Conservation (phyloP, 2,888 invertebrate species). For the Lissonota sp. region DNA sequence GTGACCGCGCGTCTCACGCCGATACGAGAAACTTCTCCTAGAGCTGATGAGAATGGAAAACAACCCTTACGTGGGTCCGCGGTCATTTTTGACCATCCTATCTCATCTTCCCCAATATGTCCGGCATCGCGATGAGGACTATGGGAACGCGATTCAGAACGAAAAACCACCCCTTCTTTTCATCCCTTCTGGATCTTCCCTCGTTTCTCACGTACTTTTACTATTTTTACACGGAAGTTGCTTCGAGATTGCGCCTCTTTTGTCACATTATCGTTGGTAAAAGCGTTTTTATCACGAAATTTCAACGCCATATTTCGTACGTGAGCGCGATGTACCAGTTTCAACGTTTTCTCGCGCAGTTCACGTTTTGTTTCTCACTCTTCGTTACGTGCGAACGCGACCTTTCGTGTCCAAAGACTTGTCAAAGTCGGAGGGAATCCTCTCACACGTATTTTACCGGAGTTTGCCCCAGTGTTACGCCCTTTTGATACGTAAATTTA, state of each 20-base stretch:
- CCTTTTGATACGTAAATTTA: background rate
- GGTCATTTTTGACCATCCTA: slow-evolving; percentile 59
- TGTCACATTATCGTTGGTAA: background rate
- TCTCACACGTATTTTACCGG: background rate
- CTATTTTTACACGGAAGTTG: background rate
- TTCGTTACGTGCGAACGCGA: slow-evolving; percentile 6
- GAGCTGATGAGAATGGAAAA: slow-evolving; percentile 20
- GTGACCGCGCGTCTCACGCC: slow-evolving; percentile 50
- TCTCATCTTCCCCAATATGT: slow-evolving; percentile 52
- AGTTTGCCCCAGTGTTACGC: background rate
- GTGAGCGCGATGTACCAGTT: slow-evolving; percentile 50
- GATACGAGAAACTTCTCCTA: slow-evolving; percentile 15
- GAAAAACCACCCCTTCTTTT: background rate
- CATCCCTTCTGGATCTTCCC: background rate
- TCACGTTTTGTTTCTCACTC: slow-evolving; percentile 4
- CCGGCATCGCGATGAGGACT: background rate
- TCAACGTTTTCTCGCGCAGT: background rate
- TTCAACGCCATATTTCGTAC: slow-evolving; percentile 33
- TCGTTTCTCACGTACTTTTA: background rate
- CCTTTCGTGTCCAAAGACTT: background rate
- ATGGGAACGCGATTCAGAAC: slow-evolving; percentile 41
- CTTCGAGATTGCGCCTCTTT: background rate
- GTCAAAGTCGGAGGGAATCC: background rate
- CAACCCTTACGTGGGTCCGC: slow-evolving; percentile 37
- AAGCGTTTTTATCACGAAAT: slow-evolving; percentile 36